Base-by-base conservation (phyloP, 2,888 invertebrate species). In the Nebria salina region DNA sequence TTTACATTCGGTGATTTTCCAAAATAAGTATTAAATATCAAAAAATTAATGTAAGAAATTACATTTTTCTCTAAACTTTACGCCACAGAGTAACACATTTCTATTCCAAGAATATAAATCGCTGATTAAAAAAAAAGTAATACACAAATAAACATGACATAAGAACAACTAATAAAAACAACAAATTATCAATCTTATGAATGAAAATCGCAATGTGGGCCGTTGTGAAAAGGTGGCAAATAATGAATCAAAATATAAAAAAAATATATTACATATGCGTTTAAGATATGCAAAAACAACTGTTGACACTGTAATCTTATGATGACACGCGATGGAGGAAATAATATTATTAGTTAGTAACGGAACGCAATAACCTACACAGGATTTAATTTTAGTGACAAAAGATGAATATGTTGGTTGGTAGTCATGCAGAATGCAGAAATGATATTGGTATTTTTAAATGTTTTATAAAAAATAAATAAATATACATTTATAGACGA, bases 281-380 rank as follows among this genome's bases (percentile, higher is more conserved):
- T 54, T 54, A 54, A 54, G 54, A 54, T 54, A 54, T 54, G 54
- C 54, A 54, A 54, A 54, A 54, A 54, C 54, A 54, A 54, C 54
- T 7, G 54, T 54, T 54, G 54, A 54, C 54, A 54, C 54, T 54
- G 54, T 7, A 54, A 54, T 13, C 54, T 8, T 54, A 7, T 54
- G 54, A 54, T 54, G 54, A 54, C 54, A 54, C 54, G 54, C 54
- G 54, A 54, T 54, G 13, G 54, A 54, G 54, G 54, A 54, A 54
- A 54, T 54, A 54, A 54, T 54, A 54, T 54, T 54, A 54, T 54
- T 54, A 54, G 54, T 13, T 54, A 7, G 54, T 54, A 54, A 54
- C 54, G 54, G 54, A 54, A 54, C 54, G 54, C 4, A 13, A 54
- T 8, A 8, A 11, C 54, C 54, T 54, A 54, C 54, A 11, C 54